Evolutionary conservation across 1,140 invertebrate genomes (phyloP).

Genomic region (Drosophila pallidifrons): DNA sequence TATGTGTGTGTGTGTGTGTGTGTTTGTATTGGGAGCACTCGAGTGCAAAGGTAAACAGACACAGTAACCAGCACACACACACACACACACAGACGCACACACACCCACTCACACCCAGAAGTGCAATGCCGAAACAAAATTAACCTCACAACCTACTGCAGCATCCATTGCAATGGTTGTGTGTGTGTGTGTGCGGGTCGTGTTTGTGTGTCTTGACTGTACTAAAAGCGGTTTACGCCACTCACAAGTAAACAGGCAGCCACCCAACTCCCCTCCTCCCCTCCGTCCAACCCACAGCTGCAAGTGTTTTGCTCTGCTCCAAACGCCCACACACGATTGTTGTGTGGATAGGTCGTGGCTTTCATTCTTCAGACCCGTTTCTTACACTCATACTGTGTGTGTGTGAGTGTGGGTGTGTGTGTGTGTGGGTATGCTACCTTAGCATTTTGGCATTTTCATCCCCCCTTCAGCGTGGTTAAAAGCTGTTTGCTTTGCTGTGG

Average conservation of each 20-base stretch:
- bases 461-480: slow-evolving; percentile 54
- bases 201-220: slow-evolving; percentile 54
- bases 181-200: slow-evolving; percentile 18
- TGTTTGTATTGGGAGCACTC: slow-evolving; percentile 68
- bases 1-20: slow-evolving; percentile 5
- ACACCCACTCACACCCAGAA: slow-evolving; percentile 12
- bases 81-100: slow-evolving; percentile 15
- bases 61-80: slow-evolving; percentile 46
- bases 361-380: slow-evolving; percentile 51
- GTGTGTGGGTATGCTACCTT: slow-evolving; percentile 18
- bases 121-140: slow-evolving; percentile 76
- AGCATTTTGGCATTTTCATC: slow-evolving; percentile 39
- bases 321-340: slow-evolving; percentile 77
- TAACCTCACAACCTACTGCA: slow-evolving; percentile 76
- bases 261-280: not conserved
- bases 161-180: slow-evolving; percentile 46
- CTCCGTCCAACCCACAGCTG: slow-evolving; percentile 18
- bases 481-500: slow-evolving; percentile 76
- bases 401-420: slow-evolving; percentile 15
- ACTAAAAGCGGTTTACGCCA: slow-evolving; percentile 80
- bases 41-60: slow-evolving; percentile 64
- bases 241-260: slow-evolving; percentile 69
- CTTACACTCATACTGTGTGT: slow-evolving; percentile 19
- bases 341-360: slow-evolving; percentile 83
- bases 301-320: slow-evolving; percentile 57